Conservation (phyloP, 2,888 invertebrate species). For the Barypeithes pellucidus region DNA sequence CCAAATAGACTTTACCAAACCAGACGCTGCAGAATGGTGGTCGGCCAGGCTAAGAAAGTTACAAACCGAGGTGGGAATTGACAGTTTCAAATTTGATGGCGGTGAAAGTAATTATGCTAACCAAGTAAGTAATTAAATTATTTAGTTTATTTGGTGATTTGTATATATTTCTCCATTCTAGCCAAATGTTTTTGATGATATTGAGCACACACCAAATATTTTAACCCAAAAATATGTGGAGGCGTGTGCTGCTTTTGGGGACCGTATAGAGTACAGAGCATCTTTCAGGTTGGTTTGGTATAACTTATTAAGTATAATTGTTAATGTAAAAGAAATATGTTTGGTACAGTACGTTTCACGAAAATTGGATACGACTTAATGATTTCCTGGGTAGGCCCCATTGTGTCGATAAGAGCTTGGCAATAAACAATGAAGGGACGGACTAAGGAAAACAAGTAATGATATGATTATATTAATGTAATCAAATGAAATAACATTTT, state of each 20-base stretch:
- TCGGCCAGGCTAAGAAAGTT: conserved; percentile 72
- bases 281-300: conserved; percentile 73
- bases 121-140: conserved; percentile 71
- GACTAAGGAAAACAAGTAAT: no score
- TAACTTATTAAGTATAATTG: no score
- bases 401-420: no score
- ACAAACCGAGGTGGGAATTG: conserved; percentile 77
- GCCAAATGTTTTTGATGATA: conserved; percentile 68
- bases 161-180: no score
- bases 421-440: neutral
- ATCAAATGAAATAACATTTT: no score
- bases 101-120: conserved; percentile 84
- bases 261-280: conserved; percentile 80
- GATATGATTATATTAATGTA: no score
- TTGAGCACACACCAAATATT: conserved; percentile 74
- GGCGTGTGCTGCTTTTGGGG: conserved; percentile 75
- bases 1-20: conserved; percentile 83
- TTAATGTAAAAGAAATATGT: no score
- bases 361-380: no score
- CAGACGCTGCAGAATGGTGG: conserved; percentile 77
- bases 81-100: conserved; percentile 87
- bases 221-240: conserved; percentile 75
- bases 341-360: no score
- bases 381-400: no score
- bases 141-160: no score